Base-by-base conservation (phyloP, 1,140 invertebrate genomes). In the Sycobia sp. region DNA sequence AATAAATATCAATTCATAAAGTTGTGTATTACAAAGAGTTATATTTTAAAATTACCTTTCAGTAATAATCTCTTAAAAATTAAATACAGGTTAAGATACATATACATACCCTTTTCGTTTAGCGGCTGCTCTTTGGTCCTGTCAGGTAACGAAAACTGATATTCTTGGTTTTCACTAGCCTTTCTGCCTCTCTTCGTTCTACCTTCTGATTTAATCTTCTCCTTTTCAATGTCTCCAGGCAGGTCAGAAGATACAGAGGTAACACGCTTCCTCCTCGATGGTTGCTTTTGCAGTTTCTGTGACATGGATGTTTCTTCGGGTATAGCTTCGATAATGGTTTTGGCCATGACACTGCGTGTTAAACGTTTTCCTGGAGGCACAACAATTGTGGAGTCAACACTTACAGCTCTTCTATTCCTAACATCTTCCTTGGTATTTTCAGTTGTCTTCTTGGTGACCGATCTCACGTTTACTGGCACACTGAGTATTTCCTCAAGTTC, bases 371-470 rank as follows among this genome's bases (percentile, higher is more conserved):
- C 61, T 23, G 18, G 7, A 11, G 51, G 2, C 61, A 70, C 16
- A 27, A 23, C 7, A 23, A 53, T 13, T 14, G 41, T n/a, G 47
- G 51, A 59, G 20, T 78, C 76, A 0, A 73, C 70, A 34, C 78
- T 80, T 1, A 51, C 32, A 0, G 78, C 76, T 60, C 76, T 71
- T 50, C 73, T 72, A 22, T 34, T n/a, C 43, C 73, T 65, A 29
- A 32, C 13, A 22, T 50, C 62, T 32, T 59, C 55, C 7, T 46
- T 23, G 20, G 53, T 4, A 38, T 7, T 11, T 41, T 20, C 29
- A 61, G 43, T 10, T 56, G 53, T 23, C 20, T 65, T 8, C 23
- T 65, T 49, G 53, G 27, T 8, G 0, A 43, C 20, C 5, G 36
- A 29, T 56, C 66, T 70, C 5, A 63, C 49, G 11, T 56, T 65